phyloP scores from a whole-genome alignment of 2,113 vertebrate species.

The Astur gentilis region DNA sequence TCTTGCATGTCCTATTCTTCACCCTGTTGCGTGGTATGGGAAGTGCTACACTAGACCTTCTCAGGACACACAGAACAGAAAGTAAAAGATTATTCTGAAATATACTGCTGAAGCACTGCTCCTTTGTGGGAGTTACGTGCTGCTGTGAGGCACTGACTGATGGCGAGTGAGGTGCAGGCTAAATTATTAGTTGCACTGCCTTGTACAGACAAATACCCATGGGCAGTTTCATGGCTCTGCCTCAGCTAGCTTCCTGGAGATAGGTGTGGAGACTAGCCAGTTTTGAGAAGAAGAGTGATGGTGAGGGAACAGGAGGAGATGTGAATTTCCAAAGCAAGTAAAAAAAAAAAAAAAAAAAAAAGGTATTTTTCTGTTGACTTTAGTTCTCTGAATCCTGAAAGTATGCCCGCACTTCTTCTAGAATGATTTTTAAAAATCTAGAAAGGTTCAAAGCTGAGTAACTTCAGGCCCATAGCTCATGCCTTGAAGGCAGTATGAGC shows the following conservation, averaged over 20 bases:
- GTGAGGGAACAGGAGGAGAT: neutral
- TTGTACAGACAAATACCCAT: neutral
- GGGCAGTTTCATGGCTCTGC: neutral
- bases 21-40: too few species aligned
- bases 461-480: neutral
- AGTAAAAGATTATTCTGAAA: fast-evolving
- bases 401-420: fast-evolving
- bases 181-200: neutral
- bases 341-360: neutral
- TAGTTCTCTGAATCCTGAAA: neutral
- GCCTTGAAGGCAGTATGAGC: neutral
- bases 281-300: neutral
- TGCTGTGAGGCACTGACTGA: neutral
- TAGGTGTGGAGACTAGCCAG: neutral
- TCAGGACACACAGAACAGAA: fast-evolving
- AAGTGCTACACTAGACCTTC: neutral
- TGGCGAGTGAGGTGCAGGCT: neutral
- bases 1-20: neutral
- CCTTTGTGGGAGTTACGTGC: fast-evolving
- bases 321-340: neutral
- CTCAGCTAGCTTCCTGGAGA: neutral
- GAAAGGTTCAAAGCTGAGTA: neutral
- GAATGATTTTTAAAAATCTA: neutral
- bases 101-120: fast-evolving
- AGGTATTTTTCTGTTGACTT: neutral